These are phyloP conservation scores for Drosophila trichaetosa DNA, from an alignment of 2,888 invertebrate genomes.

Conservation along the genomic window DNA sequence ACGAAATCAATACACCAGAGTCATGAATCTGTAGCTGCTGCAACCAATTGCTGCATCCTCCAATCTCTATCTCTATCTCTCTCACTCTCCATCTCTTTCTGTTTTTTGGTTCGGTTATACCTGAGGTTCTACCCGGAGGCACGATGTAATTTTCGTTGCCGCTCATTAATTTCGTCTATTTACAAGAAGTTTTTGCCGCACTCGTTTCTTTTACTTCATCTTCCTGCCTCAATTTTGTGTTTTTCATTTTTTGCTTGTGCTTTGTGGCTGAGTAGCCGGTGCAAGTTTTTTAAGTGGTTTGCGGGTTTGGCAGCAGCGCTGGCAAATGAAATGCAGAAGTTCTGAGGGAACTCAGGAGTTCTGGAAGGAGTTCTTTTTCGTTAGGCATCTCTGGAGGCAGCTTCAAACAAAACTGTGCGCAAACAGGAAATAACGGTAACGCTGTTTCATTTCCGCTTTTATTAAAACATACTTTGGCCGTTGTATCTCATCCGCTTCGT, in stretches of 20 bases:
- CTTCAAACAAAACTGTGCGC: slow-evolving; percentile 71
- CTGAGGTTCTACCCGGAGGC: slow-evolving; percentile 7
- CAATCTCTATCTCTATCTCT: neutral
- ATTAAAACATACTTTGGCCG: slow-evolving; percentile 79
- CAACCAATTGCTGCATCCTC: neutral
- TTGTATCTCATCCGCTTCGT: slow-evolving; percentile 72
- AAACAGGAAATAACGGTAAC: slow-evolving; percentile 81
- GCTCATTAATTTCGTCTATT: slow-evolving; percentile 77
- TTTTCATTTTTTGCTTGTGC: neutral
- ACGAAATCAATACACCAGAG: slow-evolving; percentile 48
- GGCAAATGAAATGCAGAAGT: slow-evolving; percentile 60
- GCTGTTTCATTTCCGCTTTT: slow-evolving; percentile 81
- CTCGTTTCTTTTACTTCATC: slow-evolving; percentile 3
- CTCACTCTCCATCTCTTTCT: neutral
- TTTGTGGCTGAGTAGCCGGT: slow-evolving; percentile 23
- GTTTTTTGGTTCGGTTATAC: neutral
- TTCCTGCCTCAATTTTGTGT: neutral
- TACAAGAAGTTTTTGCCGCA: slow-evolving; percentile 58
- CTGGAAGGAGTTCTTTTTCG: slow-evolving; percentile 1
- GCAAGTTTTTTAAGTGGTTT: slow-evolving; percentile 74
- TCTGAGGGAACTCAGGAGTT: slow-evolving; percentile 3
- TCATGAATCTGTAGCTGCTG: slow-evolving; percentile 28
- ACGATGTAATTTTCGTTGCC: slow-evolving; percentile 42
- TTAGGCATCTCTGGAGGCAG: slow-evolving; percentile 22
- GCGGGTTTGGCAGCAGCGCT: slow-evolving; percentile 43